phyloP scores from a whole-genome alignment of 92 coral and sea anemone genomes.

The Epizoanthus ramosus region DNA sequence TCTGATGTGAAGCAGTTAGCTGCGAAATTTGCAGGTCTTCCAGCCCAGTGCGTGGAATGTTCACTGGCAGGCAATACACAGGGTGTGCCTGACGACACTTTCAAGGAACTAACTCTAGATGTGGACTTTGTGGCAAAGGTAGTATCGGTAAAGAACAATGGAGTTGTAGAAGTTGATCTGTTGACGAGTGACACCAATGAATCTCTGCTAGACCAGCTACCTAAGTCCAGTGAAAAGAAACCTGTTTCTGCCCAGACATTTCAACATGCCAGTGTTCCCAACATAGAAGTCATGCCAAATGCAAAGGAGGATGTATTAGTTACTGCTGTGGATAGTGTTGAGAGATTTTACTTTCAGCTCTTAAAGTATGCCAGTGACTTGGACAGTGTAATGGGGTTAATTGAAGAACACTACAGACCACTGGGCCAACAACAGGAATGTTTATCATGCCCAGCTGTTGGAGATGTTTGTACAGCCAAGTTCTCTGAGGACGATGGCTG shows the following conservation, averaged over 20 bases:
- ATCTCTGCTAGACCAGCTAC: conserved; percentile 45
- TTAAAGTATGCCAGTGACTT: conserved; percentile 61
- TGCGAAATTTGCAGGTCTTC: conserved; percentile 72
- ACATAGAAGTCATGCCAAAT: conserved; percentile 55
- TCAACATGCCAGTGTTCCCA: conserved; percentile 34
- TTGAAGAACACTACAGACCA: conserved; percentile 67
- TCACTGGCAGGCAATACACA: not conserved
- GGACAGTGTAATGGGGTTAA: conserved; percentile 70
- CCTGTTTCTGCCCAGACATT: conserved; percentile 13
- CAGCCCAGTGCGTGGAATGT: conserved; percentile 43
- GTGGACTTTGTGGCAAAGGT: conserved; percentile 61
- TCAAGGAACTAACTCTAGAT: conserved; percentile 50
- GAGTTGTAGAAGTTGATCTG: conserved; percentile 24
- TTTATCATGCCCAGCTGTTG: conserved; percentile 64
- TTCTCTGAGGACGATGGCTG: conserved; percentile 85
- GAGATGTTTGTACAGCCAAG: conserved; percentile 75
- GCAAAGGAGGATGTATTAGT: conserved; percentile 67
- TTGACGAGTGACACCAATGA: conserved; percentile 25
- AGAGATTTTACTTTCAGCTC: conserved; percentile 79
- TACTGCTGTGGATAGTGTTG: conserved; percentile 53
- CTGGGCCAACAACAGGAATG: conserved; percentile 65
- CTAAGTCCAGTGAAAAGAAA: conserved; percentile 25
- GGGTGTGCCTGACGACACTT: not conserved
- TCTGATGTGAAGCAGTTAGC: conserved; percentile 66
- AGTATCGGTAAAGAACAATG: conserved; percentile 29